Percentiles rank a stretch among this genome's conserved stretches.
Conservation (phyloP, 2,888 invertebrate species). For the Heteromurus nitidus region DNA sequence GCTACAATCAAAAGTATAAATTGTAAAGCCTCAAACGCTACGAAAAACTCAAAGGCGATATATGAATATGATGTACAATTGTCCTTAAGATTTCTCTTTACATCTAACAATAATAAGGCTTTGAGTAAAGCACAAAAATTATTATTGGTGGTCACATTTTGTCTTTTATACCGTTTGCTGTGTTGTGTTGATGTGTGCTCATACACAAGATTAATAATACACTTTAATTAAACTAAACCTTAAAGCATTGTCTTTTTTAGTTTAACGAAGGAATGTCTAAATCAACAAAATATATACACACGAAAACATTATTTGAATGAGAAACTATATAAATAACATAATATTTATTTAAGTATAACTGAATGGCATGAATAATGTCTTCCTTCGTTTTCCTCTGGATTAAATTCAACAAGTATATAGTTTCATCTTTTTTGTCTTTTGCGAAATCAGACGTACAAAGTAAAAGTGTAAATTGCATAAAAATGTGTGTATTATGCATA, state of each 20-base stretch:
- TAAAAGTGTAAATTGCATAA: background rate
- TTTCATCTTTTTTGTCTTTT: conserved; percentile 38
- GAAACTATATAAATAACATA: background rate
- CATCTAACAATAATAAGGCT: conserved; percentile 35
- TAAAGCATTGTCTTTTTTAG: background rate
- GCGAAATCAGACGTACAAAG: conserved; percentile 26
- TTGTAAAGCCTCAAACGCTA: background rate
- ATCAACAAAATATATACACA: too few species aligned
- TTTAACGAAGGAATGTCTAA: too few species aligned
- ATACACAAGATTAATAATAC: background rate
- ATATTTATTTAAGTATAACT: background rate
- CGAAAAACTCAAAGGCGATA: background rate
- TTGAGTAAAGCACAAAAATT: conserved; percentile 49
- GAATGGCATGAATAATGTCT: too few species aligned
- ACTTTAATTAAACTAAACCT: background rate
- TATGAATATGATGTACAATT: background rate
- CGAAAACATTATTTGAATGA: background rate
- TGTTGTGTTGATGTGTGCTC: background rate
- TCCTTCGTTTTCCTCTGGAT: background rate
- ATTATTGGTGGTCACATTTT: conserved; percentile 52
- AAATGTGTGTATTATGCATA: conserved; percentile 7
- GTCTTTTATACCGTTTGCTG: conserved; percentile 57
- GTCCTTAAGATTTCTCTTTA: background rate
- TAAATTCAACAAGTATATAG: background rate
- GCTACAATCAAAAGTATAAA: too few species aligned